A percentile compares a stretch with the other conserved stretches of the same genome.
Conservation (phyloP, 1,140 invertebrate genomes). For the Archegozetes longisetosus region DNA sequence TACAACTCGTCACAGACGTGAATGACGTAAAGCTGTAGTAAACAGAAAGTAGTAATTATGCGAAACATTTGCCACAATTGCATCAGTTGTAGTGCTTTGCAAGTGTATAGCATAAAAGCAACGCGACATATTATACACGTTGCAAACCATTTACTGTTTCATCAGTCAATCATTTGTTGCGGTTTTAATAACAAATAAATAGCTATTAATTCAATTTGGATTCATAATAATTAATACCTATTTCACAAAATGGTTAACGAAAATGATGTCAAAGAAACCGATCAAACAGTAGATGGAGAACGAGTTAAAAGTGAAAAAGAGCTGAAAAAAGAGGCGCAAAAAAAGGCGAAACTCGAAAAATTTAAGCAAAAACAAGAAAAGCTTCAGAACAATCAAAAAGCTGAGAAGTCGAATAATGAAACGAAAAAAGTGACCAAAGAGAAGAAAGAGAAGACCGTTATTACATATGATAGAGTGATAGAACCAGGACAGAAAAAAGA, state of each 20-base stretch:
- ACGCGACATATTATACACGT: neutral
- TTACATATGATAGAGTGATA: constrained; percentile 43
- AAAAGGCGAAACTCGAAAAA: constrained; percentile 23
- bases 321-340: constrained; percentile 22
- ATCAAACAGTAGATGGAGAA: neutral
- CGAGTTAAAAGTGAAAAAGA: constrained; percentile 4
- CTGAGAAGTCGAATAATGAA: neutral
- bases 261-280: too few species aligned
- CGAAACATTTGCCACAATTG: too few species aligned
- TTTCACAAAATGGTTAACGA: too few species aligned
- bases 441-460: constrained; percentile 9
- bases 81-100: too few species aligned
- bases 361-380: constrained; percentile 24
- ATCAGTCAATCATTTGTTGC: neutral
- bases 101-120: too few species aligned
- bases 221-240: too few species aligned
- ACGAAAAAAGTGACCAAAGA: neutral
- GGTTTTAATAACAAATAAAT: too few species aligned
- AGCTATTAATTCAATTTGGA: too few species aligned
- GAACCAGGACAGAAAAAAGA: constrained; percentile 65
- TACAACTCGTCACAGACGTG: too few species aligned
- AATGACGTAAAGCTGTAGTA: too few species aligned
- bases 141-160: neutral
- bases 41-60: too few species aligned
- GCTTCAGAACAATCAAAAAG: constrained; percentile 4